Evolutionary conservation across 2,888 invertebrate species (phyloP), one percentile per base, ranked within the genome.

Genomic region (Theristus sp.): DNA sequence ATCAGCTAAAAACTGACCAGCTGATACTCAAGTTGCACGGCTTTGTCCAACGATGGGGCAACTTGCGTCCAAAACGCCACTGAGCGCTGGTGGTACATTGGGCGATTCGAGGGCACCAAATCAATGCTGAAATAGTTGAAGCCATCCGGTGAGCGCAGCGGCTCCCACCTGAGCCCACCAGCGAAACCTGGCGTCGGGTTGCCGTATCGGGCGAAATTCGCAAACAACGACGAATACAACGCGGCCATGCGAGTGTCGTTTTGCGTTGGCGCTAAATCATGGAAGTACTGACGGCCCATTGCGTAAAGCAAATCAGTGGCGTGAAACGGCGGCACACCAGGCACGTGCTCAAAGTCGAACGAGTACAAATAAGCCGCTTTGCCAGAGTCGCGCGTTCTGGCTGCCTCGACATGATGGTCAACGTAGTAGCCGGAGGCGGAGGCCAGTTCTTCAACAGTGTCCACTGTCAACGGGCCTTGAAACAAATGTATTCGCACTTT

Each of bases 301-400:
- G 61, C 30, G 57, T 57, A 61, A 6, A 56, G 57, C 20, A 63
- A 31, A 30, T 63, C 63, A n/a, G 27, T 17, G 3, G 61, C 54
- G 47, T 62, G 63, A 1, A 24, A 6, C 17, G 49, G 13, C 1
- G 47, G 49, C 49, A 62, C 38, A 38, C 38, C 38, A 17, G 38
- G 38, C 38, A 38, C 38, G 25, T 10, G 1, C 20, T 22, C 56
- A 46, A 56, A 62, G 49, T 62, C 63, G 56, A 62, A 62, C 22
- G 52, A 54, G 56, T 62, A 62, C 6, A 62, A 30, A 27, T 52
- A 61, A 2, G 61, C 61, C 13, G 13, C n/a, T 38, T 38, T 6
- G 38, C 38, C 38, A 6, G 38, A 38, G 17, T 38, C 38, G 17
- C 38, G 38, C 10, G 38, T 38, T 6, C 38, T 6, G 6, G 10